Evolutionary conservation across 2,113 vertebrate genomes (phyloP).

Genomic region (Mobula hypostoma): DNA sequence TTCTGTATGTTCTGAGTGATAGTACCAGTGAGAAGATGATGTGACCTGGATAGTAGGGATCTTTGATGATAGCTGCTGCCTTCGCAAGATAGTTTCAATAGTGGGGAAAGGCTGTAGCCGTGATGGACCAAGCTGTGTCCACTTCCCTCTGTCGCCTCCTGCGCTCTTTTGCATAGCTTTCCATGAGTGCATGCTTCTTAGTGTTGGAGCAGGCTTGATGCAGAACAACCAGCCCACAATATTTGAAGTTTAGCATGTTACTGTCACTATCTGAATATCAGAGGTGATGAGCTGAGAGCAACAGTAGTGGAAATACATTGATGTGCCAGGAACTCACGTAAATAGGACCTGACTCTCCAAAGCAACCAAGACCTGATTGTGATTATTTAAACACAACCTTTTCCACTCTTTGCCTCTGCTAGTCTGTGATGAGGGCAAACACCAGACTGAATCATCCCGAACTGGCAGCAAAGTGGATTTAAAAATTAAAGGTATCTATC

Average conservation of each 20-base stretch:
- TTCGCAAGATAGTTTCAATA: too few species aligned
- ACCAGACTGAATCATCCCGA: not conserved
- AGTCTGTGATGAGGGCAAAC: too few species aligned
- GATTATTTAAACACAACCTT: not conserved
- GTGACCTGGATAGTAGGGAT: too few species aligned
- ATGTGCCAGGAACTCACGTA: not conserved
- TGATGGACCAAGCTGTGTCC: too few species aligned
- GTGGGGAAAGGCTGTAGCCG: too few species aligned
- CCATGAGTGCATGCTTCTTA: not conserved
- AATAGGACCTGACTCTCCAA: not conserved
- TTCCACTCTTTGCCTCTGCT: not conserved
- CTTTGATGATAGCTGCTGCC: too few species aligned
- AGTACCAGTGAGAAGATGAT: too few species aligned
- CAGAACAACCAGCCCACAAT: not conserved
- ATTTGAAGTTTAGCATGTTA: not conserved
- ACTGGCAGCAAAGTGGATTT: not conserved
- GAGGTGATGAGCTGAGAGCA: not conserved
- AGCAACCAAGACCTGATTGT: not conserved
- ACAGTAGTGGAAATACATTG: not conserved
- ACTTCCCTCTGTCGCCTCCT: too few species aligned
- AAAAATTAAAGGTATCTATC: conserved; percentile 7
- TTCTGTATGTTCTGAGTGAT: too few species aligned
- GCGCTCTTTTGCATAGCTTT: not conserved
- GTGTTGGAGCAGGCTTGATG: not conserved
- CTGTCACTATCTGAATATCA: not conserved